These are phyloP conservation scores for Leptocoma aspasia DNA, from an alignment of 2,113 vertebrate species.

Conservation along the genomic window DNA sequence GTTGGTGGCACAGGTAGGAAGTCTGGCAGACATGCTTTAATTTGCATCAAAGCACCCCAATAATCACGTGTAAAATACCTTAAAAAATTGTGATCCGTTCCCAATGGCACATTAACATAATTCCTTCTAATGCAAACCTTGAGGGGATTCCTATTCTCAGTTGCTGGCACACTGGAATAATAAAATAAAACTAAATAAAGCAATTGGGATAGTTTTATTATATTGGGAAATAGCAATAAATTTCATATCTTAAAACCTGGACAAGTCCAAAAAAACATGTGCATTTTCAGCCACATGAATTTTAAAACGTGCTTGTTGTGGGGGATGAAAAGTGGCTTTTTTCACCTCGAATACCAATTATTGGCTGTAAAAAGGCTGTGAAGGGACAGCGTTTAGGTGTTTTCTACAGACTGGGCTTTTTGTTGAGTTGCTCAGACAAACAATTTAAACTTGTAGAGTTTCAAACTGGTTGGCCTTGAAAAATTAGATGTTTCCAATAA, in stretches of 20 bases:
- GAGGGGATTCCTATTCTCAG: rapidly evolving
- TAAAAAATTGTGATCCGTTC: neutral
- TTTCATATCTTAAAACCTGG: neutral
- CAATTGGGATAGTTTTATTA: neutral
- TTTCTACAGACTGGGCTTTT: neutral
- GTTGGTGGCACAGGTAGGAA: neutral
- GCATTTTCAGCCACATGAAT: neutral
- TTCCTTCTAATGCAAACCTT: neutral
- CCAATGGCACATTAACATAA: neutral
- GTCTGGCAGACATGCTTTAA: neutral
- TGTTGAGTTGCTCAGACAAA: neutral
- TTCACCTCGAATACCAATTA: neutral
- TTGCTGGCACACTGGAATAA: neutral
- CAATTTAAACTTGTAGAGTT: neutral
- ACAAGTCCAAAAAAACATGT: neutral
- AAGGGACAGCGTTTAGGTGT: neutral
- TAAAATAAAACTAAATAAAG: neutral
- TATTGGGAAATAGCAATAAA: neutral
- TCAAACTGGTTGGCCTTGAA: neutral
- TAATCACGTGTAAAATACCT: neutral
- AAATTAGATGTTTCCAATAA: neutral
- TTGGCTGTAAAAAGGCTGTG: neutral
- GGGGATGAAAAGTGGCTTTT: neutral
- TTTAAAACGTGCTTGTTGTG: neutral
- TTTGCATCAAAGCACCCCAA: neutral